phyloP scores from a whole-genome alignment of 2,113 vertebrate species.

The Sterrhoptilus dennistouni region DNA sequence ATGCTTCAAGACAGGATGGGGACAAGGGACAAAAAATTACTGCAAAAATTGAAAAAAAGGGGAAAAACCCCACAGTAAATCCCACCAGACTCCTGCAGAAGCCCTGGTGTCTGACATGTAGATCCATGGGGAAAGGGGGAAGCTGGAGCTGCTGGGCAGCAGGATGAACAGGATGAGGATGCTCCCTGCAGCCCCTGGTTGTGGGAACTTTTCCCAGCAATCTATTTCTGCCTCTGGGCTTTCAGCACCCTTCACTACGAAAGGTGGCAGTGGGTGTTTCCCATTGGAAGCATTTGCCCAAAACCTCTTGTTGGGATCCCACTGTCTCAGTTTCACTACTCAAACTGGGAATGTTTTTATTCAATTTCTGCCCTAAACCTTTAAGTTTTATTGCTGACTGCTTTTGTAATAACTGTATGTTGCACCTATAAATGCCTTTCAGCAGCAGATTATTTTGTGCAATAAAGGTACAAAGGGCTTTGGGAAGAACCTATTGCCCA shows the following conservation, averaged over 20 bases:
- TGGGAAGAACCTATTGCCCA: background rate
- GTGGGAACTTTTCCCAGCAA: background rate
- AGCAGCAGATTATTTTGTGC: background rate
- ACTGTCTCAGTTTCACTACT: background rate
- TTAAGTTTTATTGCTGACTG: background rate
- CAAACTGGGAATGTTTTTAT: background rate
- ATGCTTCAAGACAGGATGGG: background rate
- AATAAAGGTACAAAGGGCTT: background rate
- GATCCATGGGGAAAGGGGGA: background rate
- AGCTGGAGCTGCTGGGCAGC: background rate
- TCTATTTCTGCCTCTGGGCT: background rate
- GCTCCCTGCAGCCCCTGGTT: background rate
- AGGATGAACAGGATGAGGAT: background rate
- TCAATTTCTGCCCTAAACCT: background rate
- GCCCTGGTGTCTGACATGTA: rapidly evolving
- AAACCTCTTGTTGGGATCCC: background rate
- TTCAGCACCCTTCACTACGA: rapidly evolving
- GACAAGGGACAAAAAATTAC: background rate
- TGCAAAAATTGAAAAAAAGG: background rate
- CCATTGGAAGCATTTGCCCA: background rate
- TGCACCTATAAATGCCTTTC: background rate
- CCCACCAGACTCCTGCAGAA: background rate
- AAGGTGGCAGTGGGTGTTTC: background rate
- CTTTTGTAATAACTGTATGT: background rate
- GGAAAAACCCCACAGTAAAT: rapidly evolving